Percentiles rank a stretch among this genome's conserved stretches.
These are phyloP conservation scores for Cephus sareptanus DNA, from an alignment of 2,888 invertebrate genomes.

Conservation along the genomic window DNA sequence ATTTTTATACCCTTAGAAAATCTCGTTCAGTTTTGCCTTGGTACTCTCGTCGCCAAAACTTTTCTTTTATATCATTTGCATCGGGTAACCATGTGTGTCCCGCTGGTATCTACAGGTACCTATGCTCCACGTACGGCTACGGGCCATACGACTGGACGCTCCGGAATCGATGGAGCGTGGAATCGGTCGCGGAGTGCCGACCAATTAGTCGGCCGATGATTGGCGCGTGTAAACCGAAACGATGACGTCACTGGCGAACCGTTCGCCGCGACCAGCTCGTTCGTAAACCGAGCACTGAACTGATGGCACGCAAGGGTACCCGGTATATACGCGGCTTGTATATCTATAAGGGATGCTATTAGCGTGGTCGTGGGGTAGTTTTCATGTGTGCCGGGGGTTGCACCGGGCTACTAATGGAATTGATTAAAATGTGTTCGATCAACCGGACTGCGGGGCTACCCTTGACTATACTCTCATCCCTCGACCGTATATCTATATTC, in stretches of 20 bases:
- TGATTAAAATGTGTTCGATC: constrained; percentile 66
- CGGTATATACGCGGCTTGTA: background rate
- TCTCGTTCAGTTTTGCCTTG: background rate
- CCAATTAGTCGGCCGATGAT: constrained; percentile 63
- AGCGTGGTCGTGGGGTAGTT: background rate
- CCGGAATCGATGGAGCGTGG: constrained; percentile 44
- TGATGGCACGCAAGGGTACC: background rate
- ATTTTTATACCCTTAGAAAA: background rate
- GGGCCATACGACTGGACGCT: background rate
- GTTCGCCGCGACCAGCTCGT: constrained; percentile 18
- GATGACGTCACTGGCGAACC: constrained; percentile 58
- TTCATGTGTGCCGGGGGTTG: background rate
- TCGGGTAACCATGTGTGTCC: background rate
- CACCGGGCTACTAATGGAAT: constrained; percentile 60
- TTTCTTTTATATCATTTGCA: too few relatives aligned
- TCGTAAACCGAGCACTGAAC: constrained; percentile 2
- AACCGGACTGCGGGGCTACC: constrained; percentile 53
- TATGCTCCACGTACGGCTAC: background rate
- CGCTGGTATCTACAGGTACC: background rate
- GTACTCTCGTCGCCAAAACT: too few relatives aligned
- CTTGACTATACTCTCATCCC: background rate
- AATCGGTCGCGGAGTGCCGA: constrained; percentile 57
- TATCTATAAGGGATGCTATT: background rate
- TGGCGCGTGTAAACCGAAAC: constrained; percentile 61
- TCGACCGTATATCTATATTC: constrained; percentile 26